Conservation (phyloP, 2,888 invertebrate genomes). For the Drosophila mayaguana region DNA sequence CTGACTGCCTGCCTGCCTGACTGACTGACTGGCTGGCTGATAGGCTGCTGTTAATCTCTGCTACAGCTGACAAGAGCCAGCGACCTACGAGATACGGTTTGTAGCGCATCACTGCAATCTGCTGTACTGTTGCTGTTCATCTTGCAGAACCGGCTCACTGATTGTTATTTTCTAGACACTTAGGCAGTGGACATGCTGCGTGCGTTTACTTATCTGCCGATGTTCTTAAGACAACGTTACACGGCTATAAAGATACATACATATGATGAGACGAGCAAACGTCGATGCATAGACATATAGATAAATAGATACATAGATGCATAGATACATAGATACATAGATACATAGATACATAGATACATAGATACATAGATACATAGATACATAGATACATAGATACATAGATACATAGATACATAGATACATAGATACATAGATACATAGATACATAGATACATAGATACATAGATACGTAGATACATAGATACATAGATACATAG, state of each 20-base stretch:
- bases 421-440: neutral
- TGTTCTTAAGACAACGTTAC: constrained; percentile 11
- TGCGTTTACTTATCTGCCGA: constrained; percentile 64
- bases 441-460: neutral
- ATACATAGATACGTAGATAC: no score
- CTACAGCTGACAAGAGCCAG: constrained; percentile 58
- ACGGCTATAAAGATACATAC: neutral
- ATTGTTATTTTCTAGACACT: constrained; percentile 35
- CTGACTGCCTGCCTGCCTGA: constrained; percentile 13
- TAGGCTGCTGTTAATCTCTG: constrained; percentile 47
- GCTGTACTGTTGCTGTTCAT: constrained; percentile 10
- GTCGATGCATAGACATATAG: no score
- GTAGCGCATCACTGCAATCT: constrained; percentile 70
- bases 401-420: constrained; percentile 20
- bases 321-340: constrained; percentile 19
- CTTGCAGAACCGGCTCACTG: constrained; percentile 78
- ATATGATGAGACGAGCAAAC: neutral
- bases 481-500: no score
- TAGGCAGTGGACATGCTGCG: constrained; percentile 37
- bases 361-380: neutral
- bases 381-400: constrained; percentile 61
- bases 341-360: neutral
- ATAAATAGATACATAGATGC: constrained; percentile 24
- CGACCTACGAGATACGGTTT: constrained; percentile 47
- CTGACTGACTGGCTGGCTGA: constrained; percentile 6